phyloP scores from a whole-genome alignment of 2,888 invertebrate genomes.

The Acleris cristana region DNA sequence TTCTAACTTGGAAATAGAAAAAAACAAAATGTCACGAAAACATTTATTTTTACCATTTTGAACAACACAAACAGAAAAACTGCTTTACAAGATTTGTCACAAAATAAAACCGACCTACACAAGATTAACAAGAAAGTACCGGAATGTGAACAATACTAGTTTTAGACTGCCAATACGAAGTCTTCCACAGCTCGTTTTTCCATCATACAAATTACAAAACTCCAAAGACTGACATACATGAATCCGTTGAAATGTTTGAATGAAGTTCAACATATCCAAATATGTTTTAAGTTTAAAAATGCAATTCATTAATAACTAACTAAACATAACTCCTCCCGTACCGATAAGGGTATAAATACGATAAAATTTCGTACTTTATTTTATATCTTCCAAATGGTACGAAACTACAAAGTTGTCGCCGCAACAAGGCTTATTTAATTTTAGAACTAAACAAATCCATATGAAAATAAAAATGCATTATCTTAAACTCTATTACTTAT shows the following conservation, averaged over 20 bases:
- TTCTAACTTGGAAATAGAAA: slow-evolving; percentile 32
- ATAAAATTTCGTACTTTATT: slow-evolving; percentile 13
- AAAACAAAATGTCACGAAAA: slow-evolving; percentile 43
- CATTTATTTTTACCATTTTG: slow-evolving; percentile 47
- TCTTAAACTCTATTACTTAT: slow-evolving; percentile 50
- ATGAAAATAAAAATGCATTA: slow-evolving; percentile 43
- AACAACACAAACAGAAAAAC: slow-evolving; percentile 32
- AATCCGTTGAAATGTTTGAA: slow-evolving; percentile 41
- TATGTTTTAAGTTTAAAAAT: slow-evolving; percentile 34
- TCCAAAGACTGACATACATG: slow-evolving; percentile 39
- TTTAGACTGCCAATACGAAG: background rate
- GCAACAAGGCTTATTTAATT: slow-evolving; percentile 33
- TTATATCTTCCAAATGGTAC: slow-evolving; percentile 20
- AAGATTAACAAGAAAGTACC: slow-evolving; percentile 43
- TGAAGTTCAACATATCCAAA: slow-evolving; percentile 41
- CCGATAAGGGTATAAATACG: slow-evolving; percentile 16
- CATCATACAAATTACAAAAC: background rate
- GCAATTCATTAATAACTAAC: slow-evolving; percentile 33
- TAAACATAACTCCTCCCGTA: slow-evolving; percentile 7
- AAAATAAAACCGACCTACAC: slow-evolving; percentile 42
- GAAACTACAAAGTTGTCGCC: slow-evolving; percentile 28
- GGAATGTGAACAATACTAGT: slow-evolving; percentile 49
- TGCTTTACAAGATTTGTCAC: slow-evolving; percentile 46
- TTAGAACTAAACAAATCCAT: slow-evolving; percentile 34
- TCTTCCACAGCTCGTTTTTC: background rate